Base-by-base conservation (phyloP, 2,888 invertebrate species). In the Ennomos fuscantarius region DNA sequence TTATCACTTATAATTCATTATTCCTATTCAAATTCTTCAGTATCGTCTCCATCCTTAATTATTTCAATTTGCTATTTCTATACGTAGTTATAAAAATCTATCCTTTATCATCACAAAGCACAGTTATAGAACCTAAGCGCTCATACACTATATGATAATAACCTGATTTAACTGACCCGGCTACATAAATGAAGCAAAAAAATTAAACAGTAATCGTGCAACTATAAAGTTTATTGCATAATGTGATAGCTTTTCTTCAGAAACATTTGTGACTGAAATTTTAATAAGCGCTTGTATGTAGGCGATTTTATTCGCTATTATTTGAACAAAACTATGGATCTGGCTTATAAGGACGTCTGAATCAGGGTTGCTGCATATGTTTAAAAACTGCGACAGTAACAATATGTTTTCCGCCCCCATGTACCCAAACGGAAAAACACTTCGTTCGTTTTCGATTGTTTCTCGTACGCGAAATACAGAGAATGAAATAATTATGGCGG, bases 401-500 rank as follows among this genome's bases (percentile, higher is more conserved):
- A 63, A 72, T 73, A 73, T 71, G 65, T 72, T 66, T 68, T 68
- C 70, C 72, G 74, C 54, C 68, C 70, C 71, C 75, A 43, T 74
- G 73, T 70, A 81, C 70, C 73, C 76, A 81, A 81, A 81, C 81
- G 81, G 81, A 83, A 85, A 87, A 86, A 86, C 82, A 82, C 78
- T 71, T 74, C 73, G 69, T 71, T 74, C 73, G 69, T 74, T 72
- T 74, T 75, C 83, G 81, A 88, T 88, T 86, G 86, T 86, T 87
- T 84, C 81, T 70, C 68, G 78, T 76, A 82, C 74, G 81, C 78
- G 77, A 82, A 82, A 86, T 80, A 82, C 82, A 81, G 83, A 85
- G 86, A 85, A 89, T 87, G 87, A 88, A 90, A 90, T 89, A 90
- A 90, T 90, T 89, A 90, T 85, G 81, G 79, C 78, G 78, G 78